Percentiles rank a stretch among this genome's conserved stretches.
Conservation (phyloP, 2,888 invertebrate species). For the Hirtodrosophila cameraria region DNA sequence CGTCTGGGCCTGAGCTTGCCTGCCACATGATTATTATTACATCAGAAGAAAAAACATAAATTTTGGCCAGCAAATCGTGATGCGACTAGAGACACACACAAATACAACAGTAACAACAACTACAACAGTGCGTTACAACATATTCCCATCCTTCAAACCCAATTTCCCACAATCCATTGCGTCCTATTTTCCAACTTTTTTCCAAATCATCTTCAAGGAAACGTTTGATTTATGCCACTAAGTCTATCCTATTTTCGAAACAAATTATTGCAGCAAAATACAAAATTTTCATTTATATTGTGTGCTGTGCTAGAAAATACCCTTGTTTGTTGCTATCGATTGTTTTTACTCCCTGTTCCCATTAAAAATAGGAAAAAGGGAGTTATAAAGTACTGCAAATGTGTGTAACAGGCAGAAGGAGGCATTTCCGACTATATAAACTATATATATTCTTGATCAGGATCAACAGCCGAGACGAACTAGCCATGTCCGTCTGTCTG, state of each 20-base stretch:
- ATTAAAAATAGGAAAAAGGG: no score
- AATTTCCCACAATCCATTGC: constrained; percentile 33
- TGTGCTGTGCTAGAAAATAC: no score
- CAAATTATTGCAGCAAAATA: constrained; percentile 11
- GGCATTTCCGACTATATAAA: no score
- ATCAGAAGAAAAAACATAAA: constrained; percentile 73
- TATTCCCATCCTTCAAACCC: constrained; percentile 13
- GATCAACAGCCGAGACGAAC: no score
- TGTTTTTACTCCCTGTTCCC: no score
- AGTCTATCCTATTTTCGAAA: constrained; percentile 45
- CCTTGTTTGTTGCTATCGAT: no score
- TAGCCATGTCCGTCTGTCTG: no score
- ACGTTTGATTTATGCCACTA: constrained; percentile 67
- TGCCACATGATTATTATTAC: constrained; percentile 74
- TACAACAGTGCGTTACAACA: constrained; percentile 61
- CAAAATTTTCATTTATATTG: no score
- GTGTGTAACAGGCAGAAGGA: no score
- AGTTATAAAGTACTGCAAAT: no score
- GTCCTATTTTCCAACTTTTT: constrained; percentile 7
- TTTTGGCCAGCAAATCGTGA: constrained; percentile 69
- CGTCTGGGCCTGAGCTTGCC: constrained; percentile 29
- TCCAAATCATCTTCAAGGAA: constrained; percentile 56
- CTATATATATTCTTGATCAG: no score
- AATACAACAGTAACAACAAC: constrained; percentile 18
- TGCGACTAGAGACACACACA: constrained; percentile 36